A percentile compares a stretch with the other conserved stretches of the same genome.
Conservation (phyloP, 2,113 vertebrate species). For the Megaptera novaeangliae region DNA sequence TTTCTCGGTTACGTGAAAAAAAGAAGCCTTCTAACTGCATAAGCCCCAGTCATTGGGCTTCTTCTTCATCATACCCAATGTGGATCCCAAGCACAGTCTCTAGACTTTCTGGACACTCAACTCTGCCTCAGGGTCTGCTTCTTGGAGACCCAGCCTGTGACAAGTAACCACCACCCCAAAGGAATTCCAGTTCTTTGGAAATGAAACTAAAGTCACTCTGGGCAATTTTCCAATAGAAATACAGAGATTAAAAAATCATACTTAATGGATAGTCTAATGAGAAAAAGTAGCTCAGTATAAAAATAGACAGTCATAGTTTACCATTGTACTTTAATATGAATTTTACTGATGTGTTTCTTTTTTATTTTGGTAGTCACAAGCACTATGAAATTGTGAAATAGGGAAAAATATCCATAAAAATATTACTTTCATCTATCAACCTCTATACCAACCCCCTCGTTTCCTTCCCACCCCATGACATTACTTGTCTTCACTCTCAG, state of each 20-base stretch:
- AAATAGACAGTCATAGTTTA: neutral
- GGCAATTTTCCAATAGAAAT: neutral
- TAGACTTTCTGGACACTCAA: neutral
- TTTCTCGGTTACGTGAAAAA: neutral
- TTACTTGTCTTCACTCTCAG: neutral
- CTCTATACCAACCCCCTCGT: neutral
- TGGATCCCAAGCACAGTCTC: neutral
- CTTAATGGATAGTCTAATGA: neutral
- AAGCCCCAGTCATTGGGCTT: neutral
- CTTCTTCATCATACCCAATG: neutral
- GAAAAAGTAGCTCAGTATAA: neutral
- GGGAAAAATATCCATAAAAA: constrained; percentile 11
- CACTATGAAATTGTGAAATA: neutral
- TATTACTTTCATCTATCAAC: neutral
- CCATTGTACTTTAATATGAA: neutral
- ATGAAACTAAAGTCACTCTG: neutral
- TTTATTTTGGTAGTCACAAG: neutral
- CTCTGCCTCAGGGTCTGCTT: neutral
- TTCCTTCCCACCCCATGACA: neutral
- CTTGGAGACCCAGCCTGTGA: neutral
- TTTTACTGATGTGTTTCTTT: neutral
- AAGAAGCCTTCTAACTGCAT: neutral
- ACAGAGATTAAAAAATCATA: neutral
- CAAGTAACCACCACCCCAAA: neutral
- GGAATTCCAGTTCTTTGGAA: neutral